Base-by-base conservation (phyloP, 2,797 vertebrate genomes). In the Trematomus bernacchii region DNA sequence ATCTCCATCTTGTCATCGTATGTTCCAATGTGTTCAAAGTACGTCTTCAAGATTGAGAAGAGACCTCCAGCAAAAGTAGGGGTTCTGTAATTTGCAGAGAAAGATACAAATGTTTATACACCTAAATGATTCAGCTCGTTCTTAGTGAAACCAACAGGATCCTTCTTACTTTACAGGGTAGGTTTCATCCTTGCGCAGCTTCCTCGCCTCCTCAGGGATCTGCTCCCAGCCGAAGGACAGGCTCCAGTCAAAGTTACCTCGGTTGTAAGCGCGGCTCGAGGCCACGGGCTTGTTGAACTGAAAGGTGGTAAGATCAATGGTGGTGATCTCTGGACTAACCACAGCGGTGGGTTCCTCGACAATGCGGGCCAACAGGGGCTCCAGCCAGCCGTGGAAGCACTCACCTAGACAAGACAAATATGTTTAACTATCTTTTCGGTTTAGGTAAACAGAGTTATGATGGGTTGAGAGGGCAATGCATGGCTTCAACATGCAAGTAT, bases 1-100 rank as follows among this genome's bases (percentile, higher is more conserved):
- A 99, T 98, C 94, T 99, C 98, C 98, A 99, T 99, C 94, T 99
- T 95, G 75, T 98, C 96, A 0, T 99, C 98, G 0, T 99, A 99
- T 47, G 97, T 97, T 59, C 98, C 98, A 1, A 99, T 97, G 93
- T 97, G 95, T 78, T 99, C 96, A 60, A 99, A 99, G 92, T 99
- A 99, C 83, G 93, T 89, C 91, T 96, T 96, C 50, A 96, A 98
- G 87, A 99, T 97, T 58, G 98, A 95, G 57, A 99, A 99, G 65
- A 99, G 96, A 74, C 98, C 98, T 5, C 98, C 98, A 0, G 98
- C 98, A 46, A 99, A 99, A 13, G 98, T 91, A 0, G 98, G 98
- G 14, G 97, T 97, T 85, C 98, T 99, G 83, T 91, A 79, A 87
- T 51, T n/a, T 67, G 42, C 30, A 79, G 1, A 27, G 8, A 14